Evolutionary conservation across 2,797 vertebrate genomes (phyloP).

Genomic region (Myotis planiceps): DNA sequence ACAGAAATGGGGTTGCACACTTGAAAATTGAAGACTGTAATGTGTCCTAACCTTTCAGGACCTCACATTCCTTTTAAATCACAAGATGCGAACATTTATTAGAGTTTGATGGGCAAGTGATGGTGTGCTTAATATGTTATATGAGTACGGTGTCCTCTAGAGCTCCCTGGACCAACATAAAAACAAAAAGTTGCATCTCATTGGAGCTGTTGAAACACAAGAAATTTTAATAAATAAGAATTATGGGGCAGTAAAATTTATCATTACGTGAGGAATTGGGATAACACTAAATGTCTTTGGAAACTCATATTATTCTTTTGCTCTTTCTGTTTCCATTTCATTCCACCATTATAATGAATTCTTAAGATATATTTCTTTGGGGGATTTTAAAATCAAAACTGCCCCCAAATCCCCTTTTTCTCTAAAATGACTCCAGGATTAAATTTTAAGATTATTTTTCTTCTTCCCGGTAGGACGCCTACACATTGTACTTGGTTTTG

Average conservation of each 20-base stretch:
- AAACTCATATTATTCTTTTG: slow-evolving; percentile 66
- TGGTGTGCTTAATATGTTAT: slow-evolving; percentile 67
- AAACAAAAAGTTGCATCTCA: slow-evolving; percentile 72
- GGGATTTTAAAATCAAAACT: slow-evolving; percentile 41
- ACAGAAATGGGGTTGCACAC: slow-evolving; percentile 5
- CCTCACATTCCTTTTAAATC: slow-evolving; percentile 61
- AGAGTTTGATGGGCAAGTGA: slow-evolving; percentile 56
- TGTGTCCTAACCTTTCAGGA: slow-evolving; percentile 64
- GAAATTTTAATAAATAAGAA: slow-evolving; percentile 74
- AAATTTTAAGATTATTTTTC: slow-evolving; percentile 27
- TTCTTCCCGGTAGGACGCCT: background rate
- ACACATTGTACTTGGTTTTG: background rate
- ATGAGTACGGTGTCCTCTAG: slow-evolving; percentile 47
- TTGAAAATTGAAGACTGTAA: slow-evolving; percentile 69
- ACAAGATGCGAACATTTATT: slow-evolving; percentile 72
- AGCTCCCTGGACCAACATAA: slow-evolving; percentile 66
- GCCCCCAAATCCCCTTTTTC: background rate
- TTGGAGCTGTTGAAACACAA: slow-evolving; percentile 67
- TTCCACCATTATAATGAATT: background rate
- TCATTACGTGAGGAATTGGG: slow-evolving; percentile 67
- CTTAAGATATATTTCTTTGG: slow-evolving; percentile 53
- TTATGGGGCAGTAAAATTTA: slow-evolving; percentile 68
- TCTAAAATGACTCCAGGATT: slow-evolving; percentile 3
- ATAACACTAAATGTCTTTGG: slow-evolving; percentile 68
- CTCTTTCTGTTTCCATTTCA: slow-evolving; percentile 46